Evolutionary conservation across 37 sponge, comb jelly and placozoan genomes (phyloP).

Genomic region (Crambe crambe): DNA sequence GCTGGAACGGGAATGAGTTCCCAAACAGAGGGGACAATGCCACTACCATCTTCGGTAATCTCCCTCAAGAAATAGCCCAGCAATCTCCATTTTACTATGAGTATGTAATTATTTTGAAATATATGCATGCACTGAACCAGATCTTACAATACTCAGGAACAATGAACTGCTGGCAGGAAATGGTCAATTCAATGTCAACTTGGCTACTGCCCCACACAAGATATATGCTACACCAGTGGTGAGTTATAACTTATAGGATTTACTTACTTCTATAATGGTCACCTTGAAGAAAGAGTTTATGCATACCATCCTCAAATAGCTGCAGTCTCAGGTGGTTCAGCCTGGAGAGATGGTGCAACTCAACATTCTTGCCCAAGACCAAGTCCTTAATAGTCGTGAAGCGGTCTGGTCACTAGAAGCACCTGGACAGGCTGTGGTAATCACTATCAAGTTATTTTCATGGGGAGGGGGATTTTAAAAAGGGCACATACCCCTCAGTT

Average conservation of each 20-base stretch:
- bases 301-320: too few species aligned
- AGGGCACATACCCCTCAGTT: background rate
- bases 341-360: slow-evolving; percentile 70
- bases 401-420: slow-evolving; percentile 70
- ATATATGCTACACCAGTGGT: slow-evolving; percentile 15
- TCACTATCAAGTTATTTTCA: too few species aligned
- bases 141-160: too few species aligned
- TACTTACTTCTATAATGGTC: too few species aligned
- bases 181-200: background rate
- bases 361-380: slow-evolving; percentile 52
- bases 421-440: slow-evolving; percentile 51
- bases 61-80: slow-evolving; percentile 10
- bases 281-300: too few species aligned
- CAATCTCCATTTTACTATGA: slow-evolving; percentile 41
- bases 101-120: slow-evolving; percentile 21
- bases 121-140: too few species aligned
- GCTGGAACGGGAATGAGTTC: slow-evolving; percentile 51
- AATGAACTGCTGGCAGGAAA: background rate
- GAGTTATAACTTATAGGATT: too few species aligned
- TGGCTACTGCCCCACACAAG: slow-evolving; percentile 57
- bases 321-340: slow-evolving; percentile 38
- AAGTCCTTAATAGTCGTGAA: slow-evolving; percentile 67
- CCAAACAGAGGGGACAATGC: background rate
- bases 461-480: background rate
- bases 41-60: slow-evolving; percentile 47